Percentiles rank a stretch among this genome's conserved stretches.
Evolutionary conservation across 2,888 invertebrate species (phyloP).

Genomic region (Sussaba pulchella): DNA sequence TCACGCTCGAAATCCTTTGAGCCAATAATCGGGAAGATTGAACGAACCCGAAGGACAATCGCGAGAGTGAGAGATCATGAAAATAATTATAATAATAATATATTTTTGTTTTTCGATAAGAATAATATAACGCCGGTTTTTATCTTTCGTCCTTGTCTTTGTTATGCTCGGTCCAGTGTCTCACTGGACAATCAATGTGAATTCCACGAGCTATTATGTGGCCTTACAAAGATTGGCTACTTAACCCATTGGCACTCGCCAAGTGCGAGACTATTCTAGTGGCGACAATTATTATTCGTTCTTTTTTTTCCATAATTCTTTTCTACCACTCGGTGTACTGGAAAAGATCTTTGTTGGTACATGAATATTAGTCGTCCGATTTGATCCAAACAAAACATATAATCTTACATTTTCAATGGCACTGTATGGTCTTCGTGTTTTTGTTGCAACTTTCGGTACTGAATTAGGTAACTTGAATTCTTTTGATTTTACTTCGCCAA

Average conservation of each 20-base stretch:
- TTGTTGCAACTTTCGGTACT: too few relatives aligned
- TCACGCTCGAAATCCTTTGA: not conserved
- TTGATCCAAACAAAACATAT: not conserved
- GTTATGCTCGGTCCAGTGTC: conserved; percentile 13
- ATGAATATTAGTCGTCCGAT: not conserved
- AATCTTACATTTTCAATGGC: not conserved
- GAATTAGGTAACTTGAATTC: too few relatives aligned
- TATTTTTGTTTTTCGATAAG: conserved; percentile 5
- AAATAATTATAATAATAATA: too few relatives aligned
- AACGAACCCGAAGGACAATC: too few relatives aligned
- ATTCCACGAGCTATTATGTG: conserved; percentile 57
- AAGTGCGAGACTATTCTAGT: conserved; percentile 22
- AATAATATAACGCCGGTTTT: conserved; percentile 5
- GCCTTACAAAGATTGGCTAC: conserved; percentile 61
- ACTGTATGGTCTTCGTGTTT: not conserved
- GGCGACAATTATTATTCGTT: conserved; percentile 58
- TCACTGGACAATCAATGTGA: conserved; percentile 58
- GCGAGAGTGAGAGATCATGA: not conserved
- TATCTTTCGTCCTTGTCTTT: not conserved
- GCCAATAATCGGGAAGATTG: conserved; percentile 7
- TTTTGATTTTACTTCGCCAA: too few relatives aligned
- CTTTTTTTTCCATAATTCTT: conserved; percentile 44
- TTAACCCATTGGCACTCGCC: conserved; percentile 65
- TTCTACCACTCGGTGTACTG: conserved; percentile 37
- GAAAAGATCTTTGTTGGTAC: not conserved